Evolutionary conservation across 1,140 invertebrate species (phyloP), one percentile per base, ranked within the genome.

Genomic region (Holotrichia oblita): DNA sequence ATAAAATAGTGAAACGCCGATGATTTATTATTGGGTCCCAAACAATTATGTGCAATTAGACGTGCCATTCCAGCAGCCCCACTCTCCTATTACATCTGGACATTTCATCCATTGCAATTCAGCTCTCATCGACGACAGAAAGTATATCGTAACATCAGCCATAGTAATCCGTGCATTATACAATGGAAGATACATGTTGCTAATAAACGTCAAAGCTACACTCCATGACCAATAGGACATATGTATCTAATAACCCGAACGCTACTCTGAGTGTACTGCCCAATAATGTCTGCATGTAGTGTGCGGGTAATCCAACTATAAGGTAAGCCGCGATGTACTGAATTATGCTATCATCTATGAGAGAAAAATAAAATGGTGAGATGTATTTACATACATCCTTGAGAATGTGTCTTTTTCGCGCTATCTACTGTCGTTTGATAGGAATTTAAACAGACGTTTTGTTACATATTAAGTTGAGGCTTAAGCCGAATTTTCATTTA

Each of bases 191-290:
- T 55, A 48, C 22, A 55, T 20, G 44, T 48, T 55, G 14, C 8
- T n/a, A 42, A 55, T 22, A 20, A 24, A 76, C 0, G 41, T 17
- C 1, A 48, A 48, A 55, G 75, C 6, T 4, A 55, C 10, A 2
- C n/a, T n/a, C 44, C 75, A 10, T 8, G 17, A 34, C 42, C 75
- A 3, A 76, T 24, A 4, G 75, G 75, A 22, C 14, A 7, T 20
- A 76, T 1, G 22, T 76, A 27, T 48, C n/a, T 44, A 22, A 76
- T 10, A 12, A 44, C 9, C 0, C 17, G 24, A 27, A 76, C 22
- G 2, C 44, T 20, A 8, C 12, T 42, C 24, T 76, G 75, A 14
- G 75, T 76, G 42, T 76, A 76, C 48, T 76, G 75, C 24, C 75
- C 75, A 76, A 27, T 6, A 76, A 2, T 6, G 44, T 55, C 27